Percentiles rank a stretch among this genome's conserved stretches.
These are phyloP conservation scores for Apaloderma vittatum DNA, from an alignment of 2,113 vertebrate species.

Conservation along the genomic window DNA sequence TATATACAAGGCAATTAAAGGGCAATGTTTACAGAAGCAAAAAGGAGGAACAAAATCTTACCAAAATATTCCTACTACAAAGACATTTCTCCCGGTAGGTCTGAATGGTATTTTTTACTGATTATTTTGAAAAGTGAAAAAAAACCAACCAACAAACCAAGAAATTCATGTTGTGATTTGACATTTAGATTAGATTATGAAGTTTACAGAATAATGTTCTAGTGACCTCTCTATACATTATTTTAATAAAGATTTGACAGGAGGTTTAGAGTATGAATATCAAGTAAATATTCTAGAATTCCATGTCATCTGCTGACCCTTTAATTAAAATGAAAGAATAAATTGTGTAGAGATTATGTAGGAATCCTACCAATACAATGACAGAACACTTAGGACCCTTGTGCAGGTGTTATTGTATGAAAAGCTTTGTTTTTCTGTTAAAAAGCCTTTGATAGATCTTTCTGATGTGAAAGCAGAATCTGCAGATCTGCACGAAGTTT, in stretches of 20 bases:
- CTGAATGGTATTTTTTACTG: neutral
- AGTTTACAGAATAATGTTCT: neutral
- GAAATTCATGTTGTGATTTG: neutral
- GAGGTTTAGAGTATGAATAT: constrained; percentile 32
- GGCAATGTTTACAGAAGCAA: neutral
- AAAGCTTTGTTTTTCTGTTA: neutral
- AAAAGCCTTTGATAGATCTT: neutral
- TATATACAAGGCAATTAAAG: neutral
- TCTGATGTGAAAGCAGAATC: neutral
- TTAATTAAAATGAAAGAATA: constrained; percentile 66
- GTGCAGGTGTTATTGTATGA: neutral
- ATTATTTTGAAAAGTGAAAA: neutral
- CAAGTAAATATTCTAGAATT: constrained; percentile 71
- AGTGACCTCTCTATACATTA: neutral
- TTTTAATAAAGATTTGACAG: constrained; percentile 40
- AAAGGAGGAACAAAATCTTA: neutral
- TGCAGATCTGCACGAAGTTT: neutral
- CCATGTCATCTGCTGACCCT: constrained; percentile 31
- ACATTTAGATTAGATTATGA: constrained; percentile 35
- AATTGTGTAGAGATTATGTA: neutral
- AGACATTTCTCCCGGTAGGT: neutral
- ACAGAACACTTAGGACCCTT: neutral
- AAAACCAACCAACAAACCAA: neutral
- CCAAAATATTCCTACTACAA: neutral
- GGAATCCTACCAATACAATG: neutral